These are phyloP conservation scores for Anodontia alba DNA, from an alignment of 2,888 invertebrate genomes.

Conservation along the genomic window DNA sequence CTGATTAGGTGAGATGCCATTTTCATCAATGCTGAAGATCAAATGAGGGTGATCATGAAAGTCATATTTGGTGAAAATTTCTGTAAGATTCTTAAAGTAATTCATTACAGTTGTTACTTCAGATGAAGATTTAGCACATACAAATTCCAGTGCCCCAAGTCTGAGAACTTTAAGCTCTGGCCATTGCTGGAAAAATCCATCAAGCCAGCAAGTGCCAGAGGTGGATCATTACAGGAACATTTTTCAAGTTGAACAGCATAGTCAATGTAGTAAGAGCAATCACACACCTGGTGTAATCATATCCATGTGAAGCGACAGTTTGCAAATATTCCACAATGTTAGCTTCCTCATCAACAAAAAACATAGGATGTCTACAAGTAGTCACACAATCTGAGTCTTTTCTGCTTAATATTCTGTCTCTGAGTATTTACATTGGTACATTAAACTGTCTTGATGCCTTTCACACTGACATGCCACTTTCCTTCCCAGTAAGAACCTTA, in stretches of 20 bases:
- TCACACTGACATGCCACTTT: not conserved
- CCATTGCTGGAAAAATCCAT: no score
- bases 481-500: slow-evolving; percentile 1
- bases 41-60: no score
- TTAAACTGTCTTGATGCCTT: slow-evolving; percentile 8
- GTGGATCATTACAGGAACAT: not conserved
- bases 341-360: no score
- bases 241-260: not conserved
- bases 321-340: slow-evolving; percentile 18
- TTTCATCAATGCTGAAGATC: no score
- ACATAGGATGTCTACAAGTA: slow-evolving; percentile 4
- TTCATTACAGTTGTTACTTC: no score
- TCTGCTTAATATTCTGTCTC: slow-evolving; percentile 13
- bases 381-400: slow-evolving; percentile 10
- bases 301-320: slow-evolving; percentile 16
- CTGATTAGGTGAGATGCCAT: no score
- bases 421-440: slow-evolving; percentile 8
- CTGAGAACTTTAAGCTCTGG: no score
- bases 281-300: slow-evolving; percentile 22
- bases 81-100: no score
- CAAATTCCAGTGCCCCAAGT: no score
- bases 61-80: no score
- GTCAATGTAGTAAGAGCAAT: no score
- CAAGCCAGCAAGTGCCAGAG: not conserved
- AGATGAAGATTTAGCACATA: no score